Conservation (phyloP, 2,113 vertebrate genomes). For the Rhabdomys dilectus region DNA sequence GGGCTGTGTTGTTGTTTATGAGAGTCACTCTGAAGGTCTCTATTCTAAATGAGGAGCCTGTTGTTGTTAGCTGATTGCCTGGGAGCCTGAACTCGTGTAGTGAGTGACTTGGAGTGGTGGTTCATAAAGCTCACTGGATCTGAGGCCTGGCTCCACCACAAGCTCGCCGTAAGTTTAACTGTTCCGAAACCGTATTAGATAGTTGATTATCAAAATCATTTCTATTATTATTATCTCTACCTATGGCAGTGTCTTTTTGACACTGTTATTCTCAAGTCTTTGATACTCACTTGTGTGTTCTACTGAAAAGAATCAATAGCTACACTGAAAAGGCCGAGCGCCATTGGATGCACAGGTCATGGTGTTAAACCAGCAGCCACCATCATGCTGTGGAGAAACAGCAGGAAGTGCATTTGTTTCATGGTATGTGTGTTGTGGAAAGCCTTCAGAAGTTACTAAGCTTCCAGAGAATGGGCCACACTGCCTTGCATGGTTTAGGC, state of each 20-base stretch:
- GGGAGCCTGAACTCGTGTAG: not conserved
- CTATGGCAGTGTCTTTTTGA: not conserved
- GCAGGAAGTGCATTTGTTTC: constrained; percentile 43
- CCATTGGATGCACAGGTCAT: not conserved
- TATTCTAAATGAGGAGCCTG: constrained; percentile 45
- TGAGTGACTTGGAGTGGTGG: not conserved
- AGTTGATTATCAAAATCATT: constrained; percentile 29
- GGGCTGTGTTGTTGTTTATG: constrained; percentile 13
- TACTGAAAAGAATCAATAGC: constrained; percentile 37
- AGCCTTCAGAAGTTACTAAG: not conserved
- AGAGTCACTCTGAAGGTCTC: constrained; percentile 3
- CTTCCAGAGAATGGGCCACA: not conserved
- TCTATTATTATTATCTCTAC: not conserved
- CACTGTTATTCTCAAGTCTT: constrained; percentile 18
- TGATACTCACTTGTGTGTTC: not conserved
- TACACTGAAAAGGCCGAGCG: not conserved
- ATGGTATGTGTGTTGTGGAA: constrained; percentile 16
- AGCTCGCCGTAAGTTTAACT: constrained; percentile 18
- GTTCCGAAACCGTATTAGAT: constrained; percentile 32
- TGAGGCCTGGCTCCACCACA: not conserved
- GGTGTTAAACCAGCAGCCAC: not conserved
- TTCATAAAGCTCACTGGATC: constrained; percentile 28
- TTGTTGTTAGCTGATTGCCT: constrained; percentile 43
- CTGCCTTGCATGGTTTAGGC: not conserved
- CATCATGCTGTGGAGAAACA: constrained; percentile 37